Conservation (phyloP, 2,797 vertebrate species). For the Chiropotes sagulatus region DNA sequence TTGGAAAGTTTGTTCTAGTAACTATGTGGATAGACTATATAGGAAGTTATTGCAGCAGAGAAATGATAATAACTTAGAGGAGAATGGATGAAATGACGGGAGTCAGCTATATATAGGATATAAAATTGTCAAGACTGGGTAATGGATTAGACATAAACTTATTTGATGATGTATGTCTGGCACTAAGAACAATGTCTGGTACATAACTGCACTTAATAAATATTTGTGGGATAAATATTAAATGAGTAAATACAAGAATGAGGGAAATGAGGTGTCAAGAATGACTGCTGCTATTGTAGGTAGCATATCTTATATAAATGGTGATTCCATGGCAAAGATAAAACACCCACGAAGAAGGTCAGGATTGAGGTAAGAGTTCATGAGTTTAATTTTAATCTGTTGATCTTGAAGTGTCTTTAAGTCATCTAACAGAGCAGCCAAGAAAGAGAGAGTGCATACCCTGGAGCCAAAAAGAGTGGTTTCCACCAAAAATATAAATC, state of each 20-base stretch:
- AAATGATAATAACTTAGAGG: background rate
- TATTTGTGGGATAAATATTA: constrained; percentile 10
- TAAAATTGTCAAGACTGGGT: background rate
- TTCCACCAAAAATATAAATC: background rate
- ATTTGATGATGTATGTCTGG: background rate
- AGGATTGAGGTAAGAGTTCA: background rate
- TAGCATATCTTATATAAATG: background rate
- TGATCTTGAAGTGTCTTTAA: constrained; percentile 14
- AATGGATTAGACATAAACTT: background rate
- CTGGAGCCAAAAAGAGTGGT: background rate
- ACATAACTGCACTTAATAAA: background rate
- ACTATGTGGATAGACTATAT: background rate
- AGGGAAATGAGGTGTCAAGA: background rate
- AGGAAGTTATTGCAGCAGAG: background rate
- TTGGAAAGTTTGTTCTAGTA: background rate
- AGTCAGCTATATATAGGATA: background rate
- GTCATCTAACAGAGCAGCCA: background rate
- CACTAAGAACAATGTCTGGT: background rate
- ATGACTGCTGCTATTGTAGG: background rate
- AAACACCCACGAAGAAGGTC: background rate
- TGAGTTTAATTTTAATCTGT: background rate
- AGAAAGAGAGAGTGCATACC: background rate
- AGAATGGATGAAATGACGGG: background rate
- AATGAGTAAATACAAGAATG: background rate
- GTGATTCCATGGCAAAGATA: background rate